Evolutionary conservation across 1,140 invertebrate species (phyloP), one percentile per base, ranked within the genome.

Genomic region (Coboldia fuscipes): DNA sequence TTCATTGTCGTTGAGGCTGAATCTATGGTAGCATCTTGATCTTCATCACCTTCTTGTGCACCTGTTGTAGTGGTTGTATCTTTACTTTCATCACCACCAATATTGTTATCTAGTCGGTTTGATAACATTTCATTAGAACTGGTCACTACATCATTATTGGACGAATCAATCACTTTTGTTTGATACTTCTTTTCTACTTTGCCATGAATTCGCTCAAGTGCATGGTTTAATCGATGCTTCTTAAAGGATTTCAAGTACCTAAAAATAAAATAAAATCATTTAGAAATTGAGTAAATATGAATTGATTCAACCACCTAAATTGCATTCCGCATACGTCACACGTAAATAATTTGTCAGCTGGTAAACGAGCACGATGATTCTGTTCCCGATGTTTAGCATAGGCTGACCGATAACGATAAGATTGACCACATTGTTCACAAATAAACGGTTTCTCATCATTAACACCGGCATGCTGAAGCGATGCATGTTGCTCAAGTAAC

Each of bases 281-380:
- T n/a, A n/a, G n/a, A n/a, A n/a, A n/a, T n/a, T n/a, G n/a, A n/a
- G n/a, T n/a, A n/a, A n/a, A n/a, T n/a, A n/a, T n/a, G n/a, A n/a
- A n/a, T n/a, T n/a, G n/a, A n/a, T n/a, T n/a, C n/a, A n/a, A n/a
- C n/a, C n/a, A n/a, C 37, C 76, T 63, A 49, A 86, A 86, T 51
- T 84, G 80, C 80, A 84, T 84, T 16, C 80, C 80, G 54, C 80
- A 86, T 2, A 84, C 78, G 44, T 84, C 80, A 48, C 81, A 88
- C 15, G 80, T 83, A 56, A 85, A 88, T 2, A 84, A 63, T 49
- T 85, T 85, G 56, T 85, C 81, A 7, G 81, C 81, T 1, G 82
- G 82, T 7, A 85, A 56, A 2, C 80, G 61, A 2, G 81, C 80
- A 1, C 80, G 68, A 45, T 88, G 82, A 46, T 86, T 85, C 54